A percentile compares a stretch with the other conserved stretches of the same genome.
phyloP scores from a whole-genome alignment of 2,113 vertebrate species.

The Pandion haliaetus region DNA sequence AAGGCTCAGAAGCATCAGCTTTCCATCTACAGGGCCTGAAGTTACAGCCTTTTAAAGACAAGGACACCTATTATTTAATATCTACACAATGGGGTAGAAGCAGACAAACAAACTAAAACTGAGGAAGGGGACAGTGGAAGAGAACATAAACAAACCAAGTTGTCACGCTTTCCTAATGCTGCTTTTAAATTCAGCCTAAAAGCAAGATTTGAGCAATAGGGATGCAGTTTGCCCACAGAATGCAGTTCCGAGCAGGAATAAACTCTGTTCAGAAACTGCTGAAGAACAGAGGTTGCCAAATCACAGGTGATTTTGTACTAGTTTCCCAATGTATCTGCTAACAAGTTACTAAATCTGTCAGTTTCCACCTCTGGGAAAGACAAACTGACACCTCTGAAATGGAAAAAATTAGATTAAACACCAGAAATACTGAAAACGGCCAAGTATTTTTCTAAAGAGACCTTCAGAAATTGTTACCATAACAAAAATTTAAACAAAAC shows the following conservation, averaged over 20 bases:
- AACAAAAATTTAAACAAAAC: background rate
- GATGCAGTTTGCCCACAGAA: background rate
- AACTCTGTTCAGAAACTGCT: background rate
- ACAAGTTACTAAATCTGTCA: background rate
- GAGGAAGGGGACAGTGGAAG: background rate
- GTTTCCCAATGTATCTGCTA: background rate
- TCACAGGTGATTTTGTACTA: background rate
- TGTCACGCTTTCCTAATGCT: background rate
- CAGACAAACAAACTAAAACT: background rate
- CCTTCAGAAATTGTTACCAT: background rate
- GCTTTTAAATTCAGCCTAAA: background rate
- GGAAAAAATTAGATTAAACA: background rate
- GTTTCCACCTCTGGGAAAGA: background rate
- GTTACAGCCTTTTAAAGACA: constrained; percentile 12
- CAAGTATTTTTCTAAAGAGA: background rate
- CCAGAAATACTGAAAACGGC: background rate
- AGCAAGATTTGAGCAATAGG: background rate
- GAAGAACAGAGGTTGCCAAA: background rate
- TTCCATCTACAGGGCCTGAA: constrained; percentile 5
- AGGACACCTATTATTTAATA: constrained; percentile 33
- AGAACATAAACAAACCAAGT: background rate
- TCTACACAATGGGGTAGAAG: background rate
- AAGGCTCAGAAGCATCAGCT: constrained; percentile 34
- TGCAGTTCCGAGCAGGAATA: background rate
- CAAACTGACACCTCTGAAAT: background rate